These are phyloP conservation scores for Oncorhynchus masou DNA, from an alignment of 2,113 vertebrate species.

Conservation along the genomic window DNA sequence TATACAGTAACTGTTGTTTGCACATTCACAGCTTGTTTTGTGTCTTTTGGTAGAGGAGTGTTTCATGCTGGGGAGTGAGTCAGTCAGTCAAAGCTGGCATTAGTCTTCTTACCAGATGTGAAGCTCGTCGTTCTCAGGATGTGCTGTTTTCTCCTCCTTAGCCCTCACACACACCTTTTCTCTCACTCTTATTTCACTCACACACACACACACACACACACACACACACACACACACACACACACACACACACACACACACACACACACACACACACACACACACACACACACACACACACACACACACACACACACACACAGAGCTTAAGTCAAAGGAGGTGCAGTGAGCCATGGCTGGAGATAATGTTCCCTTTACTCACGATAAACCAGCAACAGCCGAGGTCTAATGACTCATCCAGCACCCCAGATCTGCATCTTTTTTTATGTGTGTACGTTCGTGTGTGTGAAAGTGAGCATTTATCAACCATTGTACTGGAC, in stretches of 20 bases:
- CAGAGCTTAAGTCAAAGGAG: conserved; percentile 8
- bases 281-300: too few species aligned
- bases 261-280: conserved; percentile 5
- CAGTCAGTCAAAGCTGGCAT: conserved; percentile 22
- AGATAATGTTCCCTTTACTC: conserved; percentile 26
- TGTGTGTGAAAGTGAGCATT: too few species aligned
- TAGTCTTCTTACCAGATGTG: conserved; percentile 1
- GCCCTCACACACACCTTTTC: neutral
- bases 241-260: neutral
- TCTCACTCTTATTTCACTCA: too few species aligned
- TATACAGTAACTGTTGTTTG: neutral
- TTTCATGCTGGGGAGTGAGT: conserved; percentile 16
- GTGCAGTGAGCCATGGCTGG: conserved; percentile 14
- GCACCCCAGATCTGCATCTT: neutral
- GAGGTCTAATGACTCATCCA: conserved; percentile 28
- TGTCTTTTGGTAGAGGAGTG: neutral
- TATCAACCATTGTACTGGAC: too few species aligned
- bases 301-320: neutral
- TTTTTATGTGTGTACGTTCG: too few species aligned
- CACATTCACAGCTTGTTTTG: too few species aligned
- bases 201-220: neutral
- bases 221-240: neutral
- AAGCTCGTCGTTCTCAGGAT: conserved; percentile 4
- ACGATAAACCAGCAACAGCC: conserved; percentile 9
- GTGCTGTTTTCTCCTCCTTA: conserved; percentile 20